These are phyloP conservation scores for Vireo griseus DNA, from an alignment of 2,797 vertebrate genomes.

Conservation along the genomic window DNA sequence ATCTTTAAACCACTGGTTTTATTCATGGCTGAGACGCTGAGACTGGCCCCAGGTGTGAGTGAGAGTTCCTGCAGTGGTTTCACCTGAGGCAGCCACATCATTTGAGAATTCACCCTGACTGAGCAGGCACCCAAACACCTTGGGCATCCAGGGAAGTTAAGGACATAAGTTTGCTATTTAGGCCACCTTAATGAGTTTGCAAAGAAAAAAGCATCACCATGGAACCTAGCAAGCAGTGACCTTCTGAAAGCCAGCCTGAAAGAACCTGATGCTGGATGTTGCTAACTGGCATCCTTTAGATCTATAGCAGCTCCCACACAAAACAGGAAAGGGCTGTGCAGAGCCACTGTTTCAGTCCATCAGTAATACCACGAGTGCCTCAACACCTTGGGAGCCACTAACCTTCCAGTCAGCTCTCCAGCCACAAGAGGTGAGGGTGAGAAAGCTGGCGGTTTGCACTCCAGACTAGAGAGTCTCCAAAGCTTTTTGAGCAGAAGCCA, in stretches of 20 bases:
- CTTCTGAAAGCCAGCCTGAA: background rate
- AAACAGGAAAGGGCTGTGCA: background rate
- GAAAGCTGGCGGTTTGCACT: background rate
- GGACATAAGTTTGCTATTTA: background rate
- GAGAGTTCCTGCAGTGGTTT: background rate
- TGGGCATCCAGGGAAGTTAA: background rate
- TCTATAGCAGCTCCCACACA: background rate
- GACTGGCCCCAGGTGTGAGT: background rate
- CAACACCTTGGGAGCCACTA: background rate
- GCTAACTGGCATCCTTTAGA: background rate
- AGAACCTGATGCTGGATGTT: background rate
- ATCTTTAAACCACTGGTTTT: background rate
- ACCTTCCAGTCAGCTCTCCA: background rate
- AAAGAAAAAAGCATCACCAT: background rate
- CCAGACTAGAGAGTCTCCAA: background rate
- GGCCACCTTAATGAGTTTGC: background rate
- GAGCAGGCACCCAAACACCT: background rate
- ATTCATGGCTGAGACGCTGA: background rate
- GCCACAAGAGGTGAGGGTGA: background rate
- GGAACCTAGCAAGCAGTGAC: background rate
- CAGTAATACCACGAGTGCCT: background rate
- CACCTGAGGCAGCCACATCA: background rate
- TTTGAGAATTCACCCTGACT: background rate
- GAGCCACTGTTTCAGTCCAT: background rate
- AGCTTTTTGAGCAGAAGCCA: background rate